A percentile compares a stretch with the other conserved stretches of the same genome.
phyloP scores from a whole-genome alignment of 2,888 invertebrate genomes.

The Lagria hirta region DNA sequence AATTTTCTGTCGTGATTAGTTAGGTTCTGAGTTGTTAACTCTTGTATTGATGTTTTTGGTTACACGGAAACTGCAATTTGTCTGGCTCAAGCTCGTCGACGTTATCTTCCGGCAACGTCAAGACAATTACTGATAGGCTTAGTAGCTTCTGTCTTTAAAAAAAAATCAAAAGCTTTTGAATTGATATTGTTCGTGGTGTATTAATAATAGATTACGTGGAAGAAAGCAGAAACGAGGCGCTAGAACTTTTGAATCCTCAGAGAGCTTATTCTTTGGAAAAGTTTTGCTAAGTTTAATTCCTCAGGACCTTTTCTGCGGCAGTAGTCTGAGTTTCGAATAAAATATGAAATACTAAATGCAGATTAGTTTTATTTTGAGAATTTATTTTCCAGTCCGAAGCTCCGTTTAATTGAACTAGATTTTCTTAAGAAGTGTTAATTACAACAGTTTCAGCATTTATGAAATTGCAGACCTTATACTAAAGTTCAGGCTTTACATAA shows the following conservation, averaged over 20 bases:
- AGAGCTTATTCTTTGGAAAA: constrained; percentile 35
- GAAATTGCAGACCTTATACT: no score
- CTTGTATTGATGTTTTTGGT: no score
- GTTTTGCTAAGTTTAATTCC: constrained; percentile 28
- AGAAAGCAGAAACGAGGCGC: constrained; percentile 27
- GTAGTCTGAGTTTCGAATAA: constrained; percentile 35
- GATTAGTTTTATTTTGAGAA: constrained; percentile 48
- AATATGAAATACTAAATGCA: constrained; percentile 48
- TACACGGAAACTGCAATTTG: no score
- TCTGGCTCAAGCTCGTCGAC: no score
- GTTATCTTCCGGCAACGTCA: no score
- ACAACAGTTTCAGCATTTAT: constrained; percentile 33
- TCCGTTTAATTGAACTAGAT: constrained; percentile 46
- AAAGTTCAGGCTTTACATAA: no score
- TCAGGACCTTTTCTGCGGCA: constrained; percentile 16
- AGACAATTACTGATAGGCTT: no score
- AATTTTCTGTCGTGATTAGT: no score
- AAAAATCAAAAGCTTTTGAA: no score
- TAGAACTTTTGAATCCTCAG: constrained; percentile 37
- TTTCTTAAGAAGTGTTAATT: constrained; percentile 50
- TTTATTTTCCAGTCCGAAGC: constrained; percentile 45
- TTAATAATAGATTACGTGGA: constrained; percentile 42
- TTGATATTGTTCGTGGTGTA: constrained; percentile 32
- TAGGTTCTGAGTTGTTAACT: no score
- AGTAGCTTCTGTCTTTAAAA: no score